A percentile compares a stretch with the other conserved stretches of the same genome.
phyloP scores from a whole-genome alignment of 2,888 invertebrate species.

The Pachymerium ferrugineum region DNA sequence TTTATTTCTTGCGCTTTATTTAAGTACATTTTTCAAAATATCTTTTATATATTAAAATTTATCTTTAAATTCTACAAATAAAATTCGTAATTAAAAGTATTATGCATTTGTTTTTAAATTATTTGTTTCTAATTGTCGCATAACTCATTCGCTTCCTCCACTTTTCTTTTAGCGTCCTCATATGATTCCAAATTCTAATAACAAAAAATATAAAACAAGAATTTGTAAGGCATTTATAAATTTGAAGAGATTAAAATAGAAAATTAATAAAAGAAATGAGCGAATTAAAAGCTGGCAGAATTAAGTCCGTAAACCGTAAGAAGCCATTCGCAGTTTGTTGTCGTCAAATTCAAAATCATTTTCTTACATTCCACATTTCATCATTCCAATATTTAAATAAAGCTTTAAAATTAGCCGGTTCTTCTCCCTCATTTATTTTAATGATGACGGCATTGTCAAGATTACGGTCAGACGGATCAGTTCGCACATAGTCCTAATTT shows the following conservation, averaged over 20 bases:
- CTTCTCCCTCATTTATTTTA: slow-evolving; percentile 65
- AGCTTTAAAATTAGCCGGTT: slow-evolving; percentile 67
- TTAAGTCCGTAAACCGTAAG: not conserved
- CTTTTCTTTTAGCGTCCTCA: slow-evolving; percentile 34
- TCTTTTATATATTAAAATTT: not conserved
- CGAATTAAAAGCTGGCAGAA: not conserved
- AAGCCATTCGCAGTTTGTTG: not conserved
- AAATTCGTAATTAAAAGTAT: no score
- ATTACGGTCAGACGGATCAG: slow-evolving; percentile 62
- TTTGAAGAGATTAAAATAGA: not conserved
- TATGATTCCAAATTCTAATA: slow-evolving; percentile 35
- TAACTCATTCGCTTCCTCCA: slow-evolving; percentile 28
- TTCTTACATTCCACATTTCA: slow-evolving; percentile 61
- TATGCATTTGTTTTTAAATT: not conserved
- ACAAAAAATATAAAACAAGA: not conserved
- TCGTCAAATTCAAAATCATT: not conserved
- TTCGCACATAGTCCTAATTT: slow-evolving; percentile 65
- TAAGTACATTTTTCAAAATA: not conserved
- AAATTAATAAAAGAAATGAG: not conserved
- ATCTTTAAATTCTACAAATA: no score
- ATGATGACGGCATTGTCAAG: slow-evolving; percentile 63
- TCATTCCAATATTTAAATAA: slow-evolving; percentile 71
- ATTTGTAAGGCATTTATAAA: not conserved
- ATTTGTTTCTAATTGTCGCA: not conserved
- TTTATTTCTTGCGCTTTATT: no score